Evolutionary conservation across 2,888 invertebrate species (phyloP), one percentile per base, ranked within the genome.

Genomic region (Drosophila acutilabella): DNA sequence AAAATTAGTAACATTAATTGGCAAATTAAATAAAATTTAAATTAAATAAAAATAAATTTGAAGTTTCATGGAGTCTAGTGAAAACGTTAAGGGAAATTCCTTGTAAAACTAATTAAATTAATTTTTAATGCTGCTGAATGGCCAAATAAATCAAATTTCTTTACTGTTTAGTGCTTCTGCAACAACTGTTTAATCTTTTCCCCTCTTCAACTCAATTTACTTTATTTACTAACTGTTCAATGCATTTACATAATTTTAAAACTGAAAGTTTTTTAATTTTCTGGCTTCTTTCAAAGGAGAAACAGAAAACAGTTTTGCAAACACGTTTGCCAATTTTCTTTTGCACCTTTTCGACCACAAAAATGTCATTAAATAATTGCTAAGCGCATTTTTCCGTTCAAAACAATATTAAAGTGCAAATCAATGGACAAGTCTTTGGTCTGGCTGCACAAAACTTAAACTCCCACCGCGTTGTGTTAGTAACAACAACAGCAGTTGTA

Each of bases 361-460:
- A 78, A 82, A 86, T 80, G 75, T 54, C 78, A 72, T 81, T 83
- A 70, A 85, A 64, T 74, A 66, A 71, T 70, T 72, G 65, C 52
- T 40, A 53, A 20, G 50, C 48, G 60, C 60, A 59, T 67, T 71
- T 74, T 45, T 42, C 41, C 23, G 58, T 16, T 38, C 16, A 58
- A 58, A 61, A 62, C 41, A 48, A 64, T 80, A 59, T 65, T 57
- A 58, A 79, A 74, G 69, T 68, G 81, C 74, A 81, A 79, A 84
- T 79, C 85, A 74, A 81, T 84, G 67, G 67, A 72, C 74, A 72
- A 59, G 70, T 78, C 30, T 30, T 30, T 2, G 30, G 30, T 66
- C 66, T 65, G 18, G 75, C 74, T 57, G 68, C 52, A 67, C 36
- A 51, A 67, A 59, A 70, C 36, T 59, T 59, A 42, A 58, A 81